These are phyloP conservation scores for Osmoderma eremita DNA, from an alignment of 2,888 invertebrate genomes.

Conservation along the genomic window DNA sequence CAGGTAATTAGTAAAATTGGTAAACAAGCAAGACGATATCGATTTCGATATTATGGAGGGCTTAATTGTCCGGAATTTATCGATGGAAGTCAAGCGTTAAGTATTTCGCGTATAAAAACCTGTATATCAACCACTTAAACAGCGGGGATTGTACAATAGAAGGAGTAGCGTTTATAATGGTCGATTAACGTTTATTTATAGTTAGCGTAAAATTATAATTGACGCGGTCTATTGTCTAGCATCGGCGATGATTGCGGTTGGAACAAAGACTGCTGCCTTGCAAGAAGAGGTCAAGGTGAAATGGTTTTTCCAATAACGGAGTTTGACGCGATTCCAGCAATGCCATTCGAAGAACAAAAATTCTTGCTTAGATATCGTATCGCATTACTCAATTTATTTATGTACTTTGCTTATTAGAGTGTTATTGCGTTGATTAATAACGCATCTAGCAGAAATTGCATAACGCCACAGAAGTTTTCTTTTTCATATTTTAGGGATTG, in stretches of 20 bases:
- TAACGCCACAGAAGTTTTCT: no score
- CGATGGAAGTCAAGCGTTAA: not conserved
- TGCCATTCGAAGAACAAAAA: no score
- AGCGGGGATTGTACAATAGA: not conserved
- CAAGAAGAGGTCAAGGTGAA: constrained; percentile 28
- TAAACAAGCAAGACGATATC: constrained; percentile 4
- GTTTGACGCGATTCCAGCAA: constrained; percentile 11
- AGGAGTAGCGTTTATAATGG: constrained; percentile 19
- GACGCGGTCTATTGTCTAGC: constrained; percentile 2
- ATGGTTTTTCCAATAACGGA: constrained; percentile 13
- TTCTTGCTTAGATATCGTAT: no score
- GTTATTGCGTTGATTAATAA: no score
- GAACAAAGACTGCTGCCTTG: constrained; percentile 8
- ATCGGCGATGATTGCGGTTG: not conserved
- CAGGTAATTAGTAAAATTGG: constrained; percentile 15
- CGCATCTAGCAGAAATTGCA: no score
- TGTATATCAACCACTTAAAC: not conserved
- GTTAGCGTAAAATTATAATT: constrained; percentile 15
- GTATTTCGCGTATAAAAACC: not conserved
- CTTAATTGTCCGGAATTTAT: constrained; percentile 4
- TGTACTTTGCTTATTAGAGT: no score
- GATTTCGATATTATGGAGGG: not conserved
- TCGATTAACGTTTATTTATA: constrained; percentile 13
- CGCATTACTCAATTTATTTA: no score
- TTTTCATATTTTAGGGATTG: no score